These are phyloP conservation scores for Synanthedon andrenaeformis DNA, from an alignment of 2,888 invertebrate genomes.

Conservation along the genomic window DNA sequence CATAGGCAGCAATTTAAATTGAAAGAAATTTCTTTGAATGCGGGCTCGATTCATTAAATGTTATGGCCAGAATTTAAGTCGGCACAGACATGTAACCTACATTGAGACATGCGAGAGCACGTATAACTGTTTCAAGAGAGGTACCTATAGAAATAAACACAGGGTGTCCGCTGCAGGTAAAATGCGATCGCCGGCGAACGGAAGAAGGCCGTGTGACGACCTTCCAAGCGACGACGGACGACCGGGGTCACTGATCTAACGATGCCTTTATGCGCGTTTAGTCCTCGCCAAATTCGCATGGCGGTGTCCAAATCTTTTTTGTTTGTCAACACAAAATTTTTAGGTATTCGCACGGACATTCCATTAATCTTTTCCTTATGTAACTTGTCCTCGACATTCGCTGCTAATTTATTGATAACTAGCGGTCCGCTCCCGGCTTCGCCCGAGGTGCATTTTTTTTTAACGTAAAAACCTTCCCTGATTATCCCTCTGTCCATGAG, in stretches of 20 bases:
- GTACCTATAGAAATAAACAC: slow-evolving; percentile 48
- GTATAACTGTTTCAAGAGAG: slow-evolving; percentile 51
- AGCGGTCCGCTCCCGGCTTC: no score
- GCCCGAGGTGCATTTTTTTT: no score
- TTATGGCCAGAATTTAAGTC: slow-evolving; percentile 41
- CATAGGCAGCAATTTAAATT: no score
- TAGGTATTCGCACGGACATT: no score
- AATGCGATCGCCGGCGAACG: slow-evolving; percentile 18
- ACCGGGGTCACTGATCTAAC: slow-evolving; percentile 20
- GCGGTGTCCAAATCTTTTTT: slow-evolving; percentile 3
- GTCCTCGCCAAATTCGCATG: background rate
- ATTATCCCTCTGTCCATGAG: no score
- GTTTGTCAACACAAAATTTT: no score
- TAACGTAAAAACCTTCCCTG: no score
- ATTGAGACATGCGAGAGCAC: slow-evolving; percentile 58
- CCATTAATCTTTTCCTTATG: no score
- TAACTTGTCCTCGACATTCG: no score
- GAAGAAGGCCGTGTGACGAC: slow-evolving; percentile 67
- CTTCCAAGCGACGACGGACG: slow-evolving; percentile 57
- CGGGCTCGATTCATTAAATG: slow-evolving; percentile 43
- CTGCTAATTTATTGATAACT: no score
- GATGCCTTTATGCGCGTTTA: background rate
- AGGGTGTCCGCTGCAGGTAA: slow-evolving; percentile 45
- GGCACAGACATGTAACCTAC: slow-evolving; percentile 64
- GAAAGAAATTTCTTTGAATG: no score